These are phyloP conservation scores for Hermatobates lingyangjiaoensis DNA, from an alignment of 1,140 invertebrate genomes.

Conservation along the genomic window DNA sequence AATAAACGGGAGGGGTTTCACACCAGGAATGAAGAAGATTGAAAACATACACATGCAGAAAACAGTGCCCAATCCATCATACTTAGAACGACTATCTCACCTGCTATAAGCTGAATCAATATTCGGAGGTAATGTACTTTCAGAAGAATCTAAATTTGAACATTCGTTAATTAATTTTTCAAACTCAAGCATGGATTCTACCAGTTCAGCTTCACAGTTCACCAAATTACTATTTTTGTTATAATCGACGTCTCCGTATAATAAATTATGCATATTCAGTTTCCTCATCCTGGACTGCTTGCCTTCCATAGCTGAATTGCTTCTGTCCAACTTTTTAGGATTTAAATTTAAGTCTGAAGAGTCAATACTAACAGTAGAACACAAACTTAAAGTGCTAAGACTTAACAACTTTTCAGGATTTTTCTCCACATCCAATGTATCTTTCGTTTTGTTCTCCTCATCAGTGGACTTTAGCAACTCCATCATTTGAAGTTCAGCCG, in stretches of 20 bases:
- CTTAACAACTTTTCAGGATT: conserved; percentile 17
- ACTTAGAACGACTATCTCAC: no score
- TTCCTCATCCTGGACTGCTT: conserved; percentile 2
- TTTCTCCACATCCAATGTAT: conserved; percentile 21
- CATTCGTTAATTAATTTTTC: conserved; percentile 16
- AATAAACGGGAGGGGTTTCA: no score
- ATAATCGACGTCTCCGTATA: conserved; percentile 8
- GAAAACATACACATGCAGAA: no score
- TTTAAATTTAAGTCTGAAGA: conserved; percentile 15
- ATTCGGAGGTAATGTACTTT: conserved; percentile 17
- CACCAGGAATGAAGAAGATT: no score
- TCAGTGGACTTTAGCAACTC: conserved; percentile 33
- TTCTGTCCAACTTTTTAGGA: not conserved
- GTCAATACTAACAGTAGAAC: conserved; percentile 24
- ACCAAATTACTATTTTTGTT: conserved; percentile 10
- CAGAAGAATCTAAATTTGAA: conserved; percentile 2
- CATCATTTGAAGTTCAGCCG: conserved; percentile 46
- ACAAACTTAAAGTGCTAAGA: conserved; percentile 27
- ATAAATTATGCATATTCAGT: conserved; percentile 16
- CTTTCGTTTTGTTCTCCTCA: conserved; percentile 20
- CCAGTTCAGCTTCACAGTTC: conserved; percentile 18
- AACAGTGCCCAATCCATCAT: no score
- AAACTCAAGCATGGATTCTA: conserved; percentile 20
- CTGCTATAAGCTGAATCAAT: conserved; percentile 49
- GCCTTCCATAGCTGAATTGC: not conserved